These are phyloP conservation scores for Pristionchus fissidentatus DNA, from an alignment of 2,888 invertebrate genomes.

Conservation along the genomic window DNA sequence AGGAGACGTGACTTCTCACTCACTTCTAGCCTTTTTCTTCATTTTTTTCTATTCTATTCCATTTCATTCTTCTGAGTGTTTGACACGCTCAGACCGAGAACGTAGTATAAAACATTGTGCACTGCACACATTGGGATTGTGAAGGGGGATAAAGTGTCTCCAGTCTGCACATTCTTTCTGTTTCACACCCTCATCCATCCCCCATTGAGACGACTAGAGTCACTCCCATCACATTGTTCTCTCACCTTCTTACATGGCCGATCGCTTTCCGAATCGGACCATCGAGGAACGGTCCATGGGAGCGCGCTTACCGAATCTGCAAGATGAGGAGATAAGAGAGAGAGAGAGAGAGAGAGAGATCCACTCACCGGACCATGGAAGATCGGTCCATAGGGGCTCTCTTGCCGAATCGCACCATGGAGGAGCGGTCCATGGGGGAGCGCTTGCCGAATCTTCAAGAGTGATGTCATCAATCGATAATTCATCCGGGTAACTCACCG, in stretches of 20 bases:
- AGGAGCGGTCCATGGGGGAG: slow-evolving; percentile 59
- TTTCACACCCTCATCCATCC: slow-evolving; percentile 24
- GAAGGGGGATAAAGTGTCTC: neutral
- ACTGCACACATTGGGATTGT: slow-evolving; percentile 4
- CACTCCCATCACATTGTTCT: neutral
- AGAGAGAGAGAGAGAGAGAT: neutral
- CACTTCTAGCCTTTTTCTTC: neutral
- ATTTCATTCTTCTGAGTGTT: neutral
- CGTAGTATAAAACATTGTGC: slow-evolving; percentile 40
- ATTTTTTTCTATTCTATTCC: slow-evolving; percentile 37
- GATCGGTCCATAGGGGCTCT: slow-evolving; percentile 43
- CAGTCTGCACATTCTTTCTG: slow-evolving; percentile 7
- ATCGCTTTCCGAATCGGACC: slow-evolving; percentile 57
- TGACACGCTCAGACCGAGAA: slow-evolving; percentile 39
- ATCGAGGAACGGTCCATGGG: slow-evolving; percentile 62
- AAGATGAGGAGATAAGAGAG: neutral
- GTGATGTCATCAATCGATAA: neutral
- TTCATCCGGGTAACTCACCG: neutral
- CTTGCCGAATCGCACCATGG: slow-evolving; percentile 57
- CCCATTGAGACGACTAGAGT: neutral
- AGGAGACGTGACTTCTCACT: slow-evolving; percentile 15
- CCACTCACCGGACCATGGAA: slow-evolving; percentile 38
- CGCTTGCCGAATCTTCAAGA: slow-evolving; percentile 49
- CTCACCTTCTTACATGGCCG: slow-evolving; percentile 48
- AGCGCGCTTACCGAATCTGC: slow-evolving; percentile 61